A percentile compares a stretch with the other conserved stretches of the same genome.
Conservation (phyloP, 2,888 invertebrate species). For the Platycheirus albimanus region DNA sequence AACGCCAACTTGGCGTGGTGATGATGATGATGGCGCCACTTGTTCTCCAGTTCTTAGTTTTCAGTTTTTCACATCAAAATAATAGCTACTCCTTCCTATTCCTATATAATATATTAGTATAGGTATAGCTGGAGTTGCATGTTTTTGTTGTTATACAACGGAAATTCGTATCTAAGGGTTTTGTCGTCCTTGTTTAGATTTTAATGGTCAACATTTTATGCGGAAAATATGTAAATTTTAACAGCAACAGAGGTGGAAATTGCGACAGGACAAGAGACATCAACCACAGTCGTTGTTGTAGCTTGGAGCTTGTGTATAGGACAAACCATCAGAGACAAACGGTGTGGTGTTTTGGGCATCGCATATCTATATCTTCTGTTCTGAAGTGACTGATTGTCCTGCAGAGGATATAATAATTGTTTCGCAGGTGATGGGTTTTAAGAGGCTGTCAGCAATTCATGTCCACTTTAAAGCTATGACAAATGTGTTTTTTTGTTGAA, state of each 20-base stretch:
- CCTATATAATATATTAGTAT: no score
- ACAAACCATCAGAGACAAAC: no score
- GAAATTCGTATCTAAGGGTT: slow-evolving; percentile 49
- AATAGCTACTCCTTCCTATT: no score
- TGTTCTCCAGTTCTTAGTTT: slow-evolving; percentile 1
- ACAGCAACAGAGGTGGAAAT: background rate
- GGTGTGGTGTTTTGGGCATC: background rate
- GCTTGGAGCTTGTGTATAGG: no score
- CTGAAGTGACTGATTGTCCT: slow-evolving; percentile 62
- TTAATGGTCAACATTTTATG: slow-evolving; percentile 53
- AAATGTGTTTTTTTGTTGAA: slow-evolving; percentile 78
- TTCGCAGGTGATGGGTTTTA: slow-evolving; percentile 46
- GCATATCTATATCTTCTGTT: background rate
- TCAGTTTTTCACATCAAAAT: background rate
- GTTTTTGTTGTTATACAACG: slow-evolving; percentile 49
- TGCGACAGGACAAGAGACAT: slow-evolving; percentile 1
- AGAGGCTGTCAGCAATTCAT: slow-evolving; percentile 54
- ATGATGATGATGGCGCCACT: slow-evolving; percentile 2
- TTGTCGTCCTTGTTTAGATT: slow-evolving; percentile 29
- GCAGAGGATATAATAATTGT: slow-evolving; percentile 65
- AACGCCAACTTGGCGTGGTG: background rate
- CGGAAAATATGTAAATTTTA: slow-evolving; percentile 60
- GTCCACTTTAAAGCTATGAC: slow-evolving; percentile 73
- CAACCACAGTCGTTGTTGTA: background rate
- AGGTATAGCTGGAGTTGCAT: no score